These are phyloP conservation scores for Macaca fascicularis DNA, from an alignment of 2,113 vertebrate species.

Conservation along the genomic window DNA sequence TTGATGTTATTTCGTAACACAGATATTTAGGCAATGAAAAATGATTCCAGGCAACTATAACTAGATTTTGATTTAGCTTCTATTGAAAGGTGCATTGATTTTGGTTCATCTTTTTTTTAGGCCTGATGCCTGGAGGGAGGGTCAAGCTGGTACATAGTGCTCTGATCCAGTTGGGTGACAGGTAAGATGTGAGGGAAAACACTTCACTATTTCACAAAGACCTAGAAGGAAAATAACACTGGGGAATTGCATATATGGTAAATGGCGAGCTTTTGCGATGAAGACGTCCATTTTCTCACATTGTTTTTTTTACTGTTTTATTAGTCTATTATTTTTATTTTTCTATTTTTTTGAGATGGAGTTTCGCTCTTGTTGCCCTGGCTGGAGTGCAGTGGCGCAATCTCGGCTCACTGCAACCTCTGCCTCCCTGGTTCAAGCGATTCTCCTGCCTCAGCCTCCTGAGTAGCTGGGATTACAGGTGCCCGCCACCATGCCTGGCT, in stretches of 20 bases:
- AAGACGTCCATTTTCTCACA: not conserved
- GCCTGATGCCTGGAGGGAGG: conserved; percentile 93
- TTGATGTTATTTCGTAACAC: not conserved
- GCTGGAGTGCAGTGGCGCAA: no score
- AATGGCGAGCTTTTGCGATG: not conserved
- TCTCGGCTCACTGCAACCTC: no score
- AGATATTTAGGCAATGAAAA: not conserved
- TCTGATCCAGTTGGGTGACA: conserved; percentile 82
- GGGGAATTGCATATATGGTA: rapidly evolving
- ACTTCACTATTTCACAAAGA: not conserved
- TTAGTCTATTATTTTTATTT: not conserved
- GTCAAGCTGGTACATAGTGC: conserved; percentile 95
- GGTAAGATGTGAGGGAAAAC: conserved; percentile 81
- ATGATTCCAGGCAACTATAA: not conserved
- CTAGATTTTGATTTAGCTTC: not conserved
- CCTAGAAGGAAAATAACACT: no score
- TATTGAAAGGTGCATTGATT: not conserved
- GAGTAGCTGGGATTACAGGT: no score
- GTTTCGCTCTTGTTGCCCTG: no score
- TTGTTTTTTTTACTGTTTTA: not conserved
- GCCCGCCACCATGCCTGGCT: no score
- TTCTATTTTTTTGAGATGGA: no score
- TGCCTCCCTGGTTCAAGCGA: no score
- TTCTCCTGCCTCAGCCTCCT: no score
- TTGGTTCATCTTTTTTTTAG: conserved; percentile 79